Evolutionary conservation across 2,888 invertebrate species (phyloP).

Genomic region (Molanna angustata): DNA sequence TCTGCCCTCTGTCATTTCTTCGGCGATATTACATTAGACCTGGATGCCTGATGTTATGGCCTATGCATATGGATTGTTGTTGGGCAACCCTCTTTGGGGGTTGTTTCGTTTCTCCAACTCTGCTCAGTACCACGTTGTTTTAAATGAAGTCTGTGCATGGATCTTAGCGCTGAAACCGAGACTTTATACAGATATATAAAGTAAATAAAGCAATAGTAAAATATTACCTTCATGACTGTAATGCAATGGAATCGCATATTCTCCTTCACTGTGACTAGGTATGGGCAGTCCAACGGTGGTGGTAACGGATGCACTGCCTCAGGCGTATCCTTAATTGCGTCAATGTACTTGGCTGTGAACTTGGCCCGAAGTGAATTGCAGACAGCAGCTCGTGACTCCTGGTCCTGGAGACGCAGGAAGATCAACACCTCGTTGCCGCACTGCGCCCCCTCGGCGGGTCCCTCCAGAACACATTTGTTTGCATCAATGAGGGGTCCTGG

Average conservation of each 20-base stretch:
- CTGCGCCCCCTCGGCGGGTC: conserved; percentile 66
- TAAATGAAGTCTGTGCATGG: no score
- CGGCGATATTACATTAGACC: no score
- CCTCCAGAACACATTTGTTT: conserved; percentile 77
- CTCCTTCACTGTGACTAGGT: conserved; percentile 84
- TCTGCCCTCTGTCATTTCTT: no score
- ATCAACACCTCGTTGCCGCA: conserved; percentile 66
- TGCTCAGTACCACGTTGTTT: no score
- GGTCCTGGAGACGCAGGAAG: conserved; percentile 81
- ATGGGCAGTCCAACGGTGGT: conserved; percentile 67
- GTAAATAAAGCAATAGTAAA: neutral
- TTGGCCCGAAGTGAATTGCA: conserved; percentile 81
- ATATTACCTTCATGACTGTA: conserved; percentile 83
- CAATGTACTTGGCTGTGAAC: conserved; percentile 38
- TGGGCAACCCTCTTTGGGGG: no score
- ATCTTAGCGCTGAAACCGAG: no score
- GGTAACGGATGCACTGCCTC: conserved; percentile 4
- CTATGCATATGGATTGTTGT: no score
- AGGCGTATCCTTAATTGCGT: neutral
- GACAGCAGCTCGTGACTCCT: conserved; percentile 85
- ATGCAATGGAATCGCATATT: conserved; percentile 94
- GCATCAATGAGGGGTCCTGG: conserved; percentile 92
- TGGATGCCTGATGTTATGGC: no score
- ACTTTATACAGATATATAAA: neutral
- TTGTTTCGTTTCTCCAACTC: no score